Evolutionary conservation across 2,888 invertebrate species (phyloP).

Genomic region (Perizoma flavofasciatum): DNA sequence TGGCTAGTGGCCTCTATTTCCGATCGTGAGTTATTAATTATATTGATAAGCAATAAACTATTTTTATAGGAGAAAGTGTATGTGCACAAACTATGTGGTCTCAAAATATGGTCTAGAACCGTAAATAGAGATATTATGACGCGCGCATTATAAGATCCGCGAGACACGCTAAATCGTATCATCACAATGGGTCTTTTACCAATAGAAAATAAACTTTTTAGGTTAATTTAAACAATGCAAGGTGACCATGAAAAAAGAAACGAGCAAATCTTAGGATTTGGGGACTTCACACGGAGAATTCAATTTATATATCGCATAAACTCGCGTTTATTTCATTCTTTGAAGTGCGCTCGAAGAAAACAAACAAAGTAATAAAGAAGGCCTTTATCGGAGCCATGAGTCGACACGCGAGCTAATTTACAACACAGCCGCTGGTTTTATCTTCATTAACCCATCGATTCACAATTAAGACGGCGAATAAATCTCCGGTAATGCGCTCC

Average conservation of each 20-base stretch:
- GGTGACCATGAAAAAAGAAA: too few species aligned
- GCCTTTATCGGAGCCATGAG: constrained; percentile 82
- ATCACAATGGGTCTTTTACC: too few species aligned
- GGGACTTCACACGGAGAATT: constrained; percentile 44
- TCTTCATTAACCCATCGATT: constrained; percentile 85
- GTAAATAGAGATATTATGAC: too few species aligned
- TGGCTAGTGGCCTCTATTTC: constrained; percentile 7
- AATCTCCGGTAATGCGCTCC: constrained; percentile 82
- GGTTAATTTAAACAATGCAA: too few species aligned
- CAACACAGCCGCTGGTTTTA: constrained; percentile 83
- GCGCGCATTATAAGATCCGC: too few species aligned
- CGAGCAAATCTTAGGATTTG: constrained; percentile 15
- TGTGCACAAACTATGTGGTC: too few species aligned
- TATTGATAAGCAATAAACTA: too few species aligned
- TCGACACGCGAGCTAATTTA: constrained; percentile 84
- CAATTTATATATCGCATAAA: constrained; percentile 79
- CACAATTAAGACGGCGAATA: constrained; percentile 84
- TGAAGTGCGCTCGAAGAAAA: constrained; percentile 81
- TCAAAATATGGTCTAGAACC: too few species aligned
- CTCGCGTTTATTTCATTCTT: constrained; percentile 80
- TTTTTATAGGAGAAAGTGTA: too few species aligned
- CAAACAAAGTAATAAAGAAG: constrained; percentile 83
- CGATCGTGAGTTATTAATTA: constrained; percentile 41
- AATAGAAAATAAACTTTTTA: too few species aligned
- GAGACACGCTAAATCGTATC: too few species aligned